Percentiles rank a stretch among this genome's conserved stretches.
Conservation (phyloP, 1,140 invertebrate genomes). For the Polypedilum vanderplanki region DNA sequence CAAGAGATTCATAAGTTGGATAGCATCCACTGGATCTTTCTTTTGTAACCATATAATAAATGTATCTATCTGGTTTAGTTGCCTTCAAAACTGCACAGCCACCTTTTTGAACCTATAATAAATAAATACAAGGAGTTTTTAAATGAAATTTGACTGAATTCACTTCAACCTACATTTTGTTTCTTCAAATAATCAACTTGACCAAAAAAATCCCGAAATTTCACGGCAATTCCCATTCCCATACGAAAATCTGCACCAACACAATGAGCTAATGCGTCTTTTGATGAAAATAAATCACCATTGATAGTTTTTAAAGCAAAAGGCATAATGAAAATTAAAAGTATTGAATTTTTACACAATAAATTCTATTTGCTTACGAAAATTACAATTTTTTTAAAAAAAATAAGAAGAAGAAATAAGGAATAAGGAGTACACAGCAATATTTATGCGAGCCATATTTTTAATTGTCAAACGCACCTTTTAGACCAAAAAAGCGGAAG, state of each 20-base stretch:
- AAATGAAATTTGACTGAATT: background rate
- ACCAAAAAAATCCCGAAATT: background rate
- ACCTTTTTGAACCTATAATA: background rate
- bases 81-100: background rate
- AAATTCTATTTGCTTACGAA: no score
- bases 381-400: no score
- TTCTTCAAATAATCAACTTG: background rate
- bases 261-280: background rate
- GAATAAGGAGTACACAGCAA: background rate
- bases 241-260: background rate
- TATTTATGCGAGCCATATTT: conserved; percentile 3
- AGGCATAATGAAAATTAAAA: background rate
- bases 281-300: background rate
- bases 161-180: background rate
- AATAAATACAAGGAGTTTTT: background rate
- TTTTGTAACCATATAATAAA: background rate
- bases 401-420: background rate
- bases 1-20: background rate
- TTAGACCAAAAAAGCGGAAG: background rate
- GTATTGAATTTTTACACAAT: background rate
- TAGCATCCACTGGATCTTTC: background rate
- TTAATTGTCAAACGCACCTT: conserved; percentile 28
- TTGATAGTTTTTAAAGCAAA: background rate
- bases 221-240: background rate
- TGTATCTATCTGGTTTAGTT: background rate